A percentile compares a stretch with the other conserved stretches of the same genome.
Evolutionary conservation across 2,888 invertebrate species (phyloP).

Genomic region (Rotaria macrura): DNA sequence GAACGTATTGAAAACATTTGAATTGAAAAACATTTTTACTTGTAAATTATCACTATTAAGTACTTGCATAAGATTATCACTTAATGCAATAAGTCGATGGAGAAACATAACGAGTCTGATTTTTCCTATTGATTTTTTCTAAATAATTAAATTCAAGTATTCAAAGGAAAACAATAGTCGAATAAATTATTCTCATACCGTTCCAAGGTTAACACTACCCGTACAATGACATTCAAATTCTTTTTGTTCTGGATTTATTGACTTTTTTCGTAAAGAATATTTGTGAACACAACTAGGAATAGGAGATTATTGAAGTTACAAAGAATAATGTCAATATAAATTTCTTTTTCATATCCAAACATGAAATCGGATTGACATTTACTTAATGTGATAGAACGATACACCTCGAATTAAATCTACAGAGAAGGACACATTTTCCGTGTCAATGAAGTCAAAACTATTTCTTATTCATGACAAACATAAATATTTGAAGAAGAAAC

Average conservation of each 20-base stretch:
- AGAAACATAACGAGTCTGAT: neutral
- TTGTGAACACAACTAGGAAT: neutral
- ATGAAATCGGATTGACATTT: neutral
- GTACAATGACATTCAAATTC: neutral
- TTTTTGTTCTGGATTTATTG: neutral
- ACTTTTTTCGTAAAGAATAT: neutral
- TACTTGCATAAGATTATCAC: slow-evolving; percentile 3
- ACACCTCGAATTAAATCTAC: neutral
- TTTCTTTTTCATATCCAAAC: neutral
- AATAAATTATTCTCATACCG: neutral
- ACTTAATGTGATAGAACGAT: neutral
- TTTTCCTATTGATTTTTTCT: neutral
- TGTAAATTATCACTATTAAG: neutral
- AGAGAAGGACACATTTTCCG: neutral
- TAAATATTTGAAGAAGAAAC: no score
- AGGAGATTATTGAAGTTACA: neutral
- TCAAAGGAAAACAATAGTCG: neutral
- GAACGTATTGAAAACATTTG: no score
- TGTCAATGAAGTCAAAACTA: neutral
- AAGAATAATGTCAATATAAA: neutral
- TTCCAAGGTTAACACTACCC: neutral
- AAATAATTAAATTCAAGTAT: neutral
- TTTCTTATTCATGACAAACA: no score
- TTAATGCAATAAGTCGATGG: neutral
- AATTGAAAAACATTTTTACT: neutral